phyloP scores from a whole-genome alignment of 2,888 invertebrate genomes.

The Erebia ligea region DNA sequence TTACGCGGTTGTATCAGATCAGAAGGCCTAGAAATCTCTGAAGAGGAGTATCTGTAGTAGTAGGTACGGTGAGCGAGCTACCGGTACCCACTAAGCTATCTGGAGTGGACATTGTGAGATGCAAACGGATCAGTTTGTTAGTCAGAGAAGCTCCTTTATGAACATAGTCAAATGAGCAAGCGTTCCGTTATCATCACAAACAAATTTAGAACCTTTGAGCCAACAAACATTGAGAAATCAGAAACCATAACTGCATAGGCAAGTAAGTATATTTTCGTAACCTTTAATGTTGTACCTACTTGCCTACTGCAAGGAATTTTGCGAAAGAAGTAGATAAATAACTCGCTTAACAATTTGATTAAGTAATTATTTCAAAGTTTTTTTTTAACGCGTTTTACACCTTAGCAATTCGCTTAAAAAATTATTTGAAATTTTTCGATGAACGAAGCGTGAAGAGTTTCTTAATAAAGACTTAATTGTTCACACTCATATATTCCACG shows the following conservation, averaged over 20 bases:
- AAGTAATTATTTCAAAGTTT: constrained; percentile 9
- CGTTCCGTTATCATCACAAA: too few relatives aligned
- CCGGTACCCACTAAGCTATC: not conserved
- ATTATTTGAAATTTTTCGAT: constrained; percentile 29
- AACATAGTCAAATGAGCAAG: not conserved
- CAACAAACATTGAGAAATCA: constrained; percentile 1
- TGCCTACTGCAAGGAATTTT: not conserved
- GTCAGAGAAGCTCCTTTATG: not conserved
- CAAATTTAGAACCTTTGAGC: too few relatives aligned
- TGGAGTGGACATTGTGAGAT: not conserved
- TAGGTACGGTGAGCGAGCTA: not conserved
- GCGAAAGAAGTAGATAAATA: constrained; percentile 10
- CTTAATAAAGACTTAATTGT: constrained; percentile 55
- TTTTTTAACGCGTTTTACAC: not conserved
- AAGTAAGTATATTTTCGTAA: not conserved
- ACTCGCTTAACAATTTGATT: not conserved
- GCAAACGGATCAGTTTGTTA: not conserved
- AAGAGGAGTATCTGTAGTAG: too few relatives aligned
- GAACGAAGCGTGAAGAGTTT: constrained; percentile 56
- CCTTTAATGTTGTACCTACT: not conserved
- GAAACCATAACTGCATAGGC: not conserved
- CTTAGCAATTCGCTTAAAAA: constrained; percentile 21
- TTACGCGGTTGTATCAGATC: too few relatives aligned
- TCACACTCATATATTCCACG: constrained; percentile 33
- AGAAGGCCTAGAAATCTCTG: too few relatives aligned